Evolutionary conservation across 2,797 vertebrate species (phyloP).

Genomic region (Choloepus didactylus): DNA sequence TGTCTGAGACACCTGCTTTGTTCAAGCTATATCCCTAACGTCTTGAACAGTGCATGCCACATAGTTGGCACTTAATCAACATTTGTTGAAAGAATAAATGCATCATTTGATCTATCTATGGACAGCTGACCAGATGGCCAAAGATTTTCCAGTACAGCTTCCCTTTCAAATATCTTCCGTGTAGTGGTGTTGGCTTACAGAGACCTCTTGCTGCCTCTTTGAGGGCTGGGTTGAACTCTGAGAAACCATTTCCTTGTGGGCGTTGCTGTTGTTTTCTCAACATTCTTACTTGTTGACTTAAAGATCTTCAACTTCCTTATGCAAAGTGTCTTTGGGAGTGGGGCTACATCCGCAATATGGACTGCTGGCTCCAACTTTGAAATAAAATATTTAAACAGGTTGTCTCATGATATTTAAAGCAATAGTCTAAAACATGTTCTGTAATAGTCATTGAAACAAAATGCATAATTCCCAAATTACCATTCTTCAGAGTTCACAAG

Average conservation of each 20-base stretch:
- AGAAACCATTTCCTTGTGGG: not conserved
- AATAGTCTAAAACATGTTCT: not conserved
- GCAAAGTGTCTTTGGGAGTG: not conserved
- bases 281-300: not conserved
- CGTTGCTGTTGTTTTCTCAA: not conserved
- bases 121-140: not conserved
- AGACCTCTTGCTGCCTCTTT: not conserved
- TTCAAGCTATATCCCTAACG: no score
- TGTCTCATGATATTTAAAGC: not conserved
- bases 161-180: rapidly evolving
- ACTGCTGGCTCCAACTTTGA: not conserved
- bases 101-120: no score
- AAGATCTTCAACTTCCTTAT: not conserved
- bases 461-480: not conserved
- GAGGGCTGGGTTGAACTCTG: not conserved
- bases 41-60: rapidly evolving
- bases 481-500: not conserved
- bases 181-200: rapidly evolving
- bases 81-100: not conserved
- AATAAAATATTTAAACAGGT: constrained; percentile 53
- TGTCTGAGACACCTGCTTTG: not conserved
- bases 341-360: not conserved
- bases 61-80: not conserved
- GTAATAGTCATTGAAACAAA: not conserved
- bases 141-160: not conserved